A percentile compares a stretch with the other conserved stretches of the same genome.
These are phyloP conservation scores for Neosalanx taihuensis DNA, from an alignment of 2,797 vertebrate species.

Conservation along the genomic window DNA sequence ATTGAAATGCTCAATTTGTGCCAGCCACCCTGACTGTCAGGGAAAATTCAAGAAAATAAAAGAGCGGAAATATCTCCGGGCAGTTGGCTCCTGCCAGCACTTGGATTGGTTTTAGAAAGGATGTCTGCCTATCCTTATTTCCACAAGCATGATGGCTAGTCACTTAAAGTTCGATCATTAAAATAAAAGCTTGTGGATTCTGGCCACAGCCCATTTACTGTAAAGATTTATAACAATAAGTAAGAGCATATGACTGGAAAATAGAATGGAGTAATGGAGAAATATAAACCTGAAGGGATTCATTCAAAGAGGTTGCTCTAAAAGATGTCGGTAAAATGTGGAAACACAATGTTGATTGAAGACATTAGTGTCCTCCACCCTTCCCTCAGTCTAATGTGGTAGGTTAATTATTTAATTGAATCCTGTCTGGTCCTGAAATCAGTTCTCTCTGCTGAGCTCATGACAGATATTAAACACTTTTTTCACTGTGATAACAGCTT, in stretches of 20 bases:
- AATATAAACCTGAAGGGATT: background rate
- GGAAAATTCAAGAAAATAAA: constrained; percentile 58
- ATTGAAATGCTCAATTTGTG: constrained; percentile 73
- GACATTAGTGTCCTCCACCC: background rate
- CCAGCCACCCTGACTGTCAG: constrained; percentile 60
- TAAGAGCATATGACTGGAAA: background rate
- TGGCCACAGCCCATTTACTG: background rate
- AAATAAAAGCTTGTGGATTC: background rate
- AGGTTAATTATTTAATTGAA: constrained; percentile 19
- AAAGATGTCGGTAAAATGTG: background rate
- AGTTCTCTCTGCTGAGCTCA: constrained; percentile 5
- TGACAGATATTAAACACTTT: constrained; percentile 4
- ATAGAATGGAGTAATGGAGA: background rate
- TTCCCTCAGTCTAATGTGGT: background rate
- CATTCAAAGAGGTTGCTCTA: background rate
- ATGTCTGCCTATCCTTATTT: constrained; percentile 35
- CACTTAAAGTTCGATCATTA: background rate
- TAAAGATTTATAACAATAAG: too few relatives aligned
- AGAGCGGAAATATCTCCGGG: constrained; percentile 45
- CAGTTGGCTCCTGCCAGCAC: constrained; percentile 42
- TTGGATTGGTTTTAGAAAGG: constrained; percentile 35
- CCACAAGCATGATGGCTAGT: constrained; percentile 15
- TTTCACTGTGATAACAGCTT: background rate
- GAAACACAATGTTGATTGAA: background rate
- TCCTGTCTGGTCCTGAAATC: constrained; percentile 6